Conservation (phyloP, 2,888 invertebrate genomes). For the Cephus sareptanus region DNA sequence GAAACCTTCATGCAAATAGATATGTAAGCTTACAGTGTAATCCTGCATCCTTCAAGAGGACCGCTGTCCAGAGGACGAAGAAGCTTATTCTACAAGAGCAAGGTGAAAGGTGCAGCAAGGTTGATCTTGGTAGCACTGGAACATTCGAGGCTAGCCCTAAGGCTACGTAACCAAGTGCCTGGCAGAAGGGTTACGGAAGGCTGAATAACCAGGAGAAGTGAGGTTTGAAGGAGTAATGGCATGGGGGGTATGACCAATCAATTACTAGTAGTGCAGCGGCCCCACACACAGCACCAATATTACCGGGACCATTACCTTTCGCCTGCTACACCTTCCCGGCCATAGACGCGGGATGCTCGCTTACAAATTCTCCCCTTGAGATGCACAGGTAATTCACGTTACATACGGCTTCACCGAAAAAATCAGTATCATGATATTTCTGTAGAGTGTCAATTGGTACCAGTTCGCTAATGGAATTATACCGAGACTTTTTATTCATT, state of each 20-base stretch:
- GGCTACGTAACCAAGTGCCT: slow-evolving; percentile 22
- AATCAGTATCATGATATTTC: neutral
- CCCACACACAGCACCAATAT: slow-evolving; percentile 60
- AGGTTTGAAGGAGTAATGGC: slow-evolving; percentile 62
- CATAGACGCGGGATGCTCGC: slow-evolving; percentile 47
- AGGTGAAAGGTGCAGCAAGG: slow-evolving; percentile 12
- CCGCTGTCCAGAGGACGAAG: neutral
- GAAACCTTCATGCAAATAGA: neutral
- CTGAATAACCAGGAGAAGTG: slow-evolving; percentile 41
- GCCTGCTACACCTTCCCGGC: slow-evolving; percentile 51
- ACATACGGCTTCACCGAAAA: neutral
- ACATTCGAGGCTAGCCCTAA: slow-evolving; percentile 24
- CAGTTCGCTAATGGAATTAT: neutral
- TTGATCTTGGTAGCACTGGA: slow-evolving; percentile 4
- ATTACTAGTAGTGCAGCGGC: slow-evolving; percentile 66
- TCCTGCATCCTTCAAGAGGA: neutral
- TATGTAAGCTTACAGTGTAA: neutral
- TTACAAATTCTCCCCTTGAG: slow-evolving; percentile 43
- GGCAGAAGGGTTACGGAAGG: slow-evolving; percentile 48
- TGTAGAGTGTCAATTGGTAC: neutral
- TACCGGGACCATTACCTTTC: slow-evolving; percentile 63
- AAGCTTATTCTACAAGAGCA: neutral
- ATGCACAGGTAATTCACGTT: neutral
- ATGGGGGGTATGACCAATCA: slow-evolving; percentile 65
- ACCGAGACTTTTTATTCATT: neutral